Base-by-base conservation (phyloP, 2,797 vertebrate genomes). In the Onychomys torridus region DNA sequence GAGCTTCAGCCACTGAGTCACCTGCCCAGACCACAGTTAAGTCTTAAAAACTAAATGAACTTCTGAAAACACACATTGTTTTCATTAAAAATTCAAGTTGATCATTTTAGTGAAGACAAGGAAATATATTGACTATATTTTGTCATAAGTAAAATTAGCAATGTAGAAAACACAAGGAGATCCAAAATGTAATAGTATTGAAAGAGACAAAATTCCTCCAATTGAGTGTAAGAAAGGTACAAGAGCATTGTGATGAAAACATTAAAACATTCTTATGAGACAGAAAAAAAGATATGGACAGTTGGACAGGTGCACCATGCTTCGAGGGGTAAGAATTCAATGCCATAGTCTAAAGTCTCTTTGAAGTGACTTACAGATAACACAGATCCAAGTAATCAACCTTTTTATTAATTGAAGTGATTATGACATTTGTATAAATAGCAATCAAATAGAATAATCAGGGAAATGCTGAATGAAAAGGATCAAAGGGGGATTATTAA, bases 11-110 rank as follows among this genome's bases (percentile, higher is more conserved):
- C 49, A 55, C 67, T 12, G 25, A 40, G 49, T 27, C n/a, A 71
- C 49, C 49, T 29, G 3, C 14, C 34, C 25, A 87, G 23, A n/a
- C 14, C 14, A 21, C 27, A 19, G 23, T 21, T 95, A 61, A 92
- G 11, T 13, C 85, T 91, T 81, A 94, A 77, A 94, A 76, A 88
- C 83, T 84, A 88, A 89, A 91, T 3, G 85, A 91, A 85, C 2
- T 61, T 88, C 37, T 69, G 5, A 4, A 69, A 85, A 85, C 63
- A 67, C 25, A 49, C 7, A n/a, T 49, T 16, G 19, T 43, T 55
- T n/a, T 75, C 37, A 92, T 88, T 91, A 92, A 89, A 94, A 91
- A 83, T 55, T 93, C 29, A 93, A 73, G 32, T 59, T 95, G 21
- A 78, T 57, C 55, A 76, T 40, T 78, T 88, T 61, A 92, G 4